These are phyloP conservation scores for Heliconius hortense DNA, from an alignment of 2,888 invertebrate genomes.

Conservation along the genomic window DNA sequence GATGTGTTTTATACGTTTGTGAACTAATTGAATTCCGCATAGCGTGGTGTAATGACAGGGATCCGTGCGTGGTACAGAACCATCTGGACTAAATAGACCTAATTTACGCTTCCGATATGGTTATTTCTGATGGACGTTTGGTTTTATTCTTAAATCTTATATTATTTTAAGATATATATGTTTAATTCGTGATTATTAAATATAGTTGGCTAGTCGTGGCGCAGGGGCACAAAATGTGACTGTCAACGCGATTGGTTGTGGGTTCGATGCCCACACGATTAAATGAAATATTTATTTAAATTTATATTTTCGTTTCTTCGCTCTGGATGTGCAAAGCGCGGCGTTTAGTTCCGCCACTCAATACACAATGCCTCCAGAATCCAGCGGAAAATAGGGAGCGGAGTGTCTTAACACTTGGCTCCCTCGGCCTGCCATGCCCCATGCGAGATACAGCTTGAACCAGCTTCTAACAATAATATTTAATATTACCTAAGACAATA, in stretches of 20 bases:
- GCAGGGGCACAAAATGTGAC: background rate
- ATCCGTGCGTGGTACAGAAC: slow-evolving; percentile 28
- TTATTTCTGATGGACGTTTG: slow-evolving; percentile 24
- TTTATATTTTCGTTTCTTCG: too few species aligned
- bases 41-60: slow-evolving; percentile 32
- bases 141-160: background rate
- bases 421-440: too few species aligned
- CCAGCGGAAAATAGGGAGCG: too few species aligned
- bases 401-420: too few species aligned
- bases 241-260: background rate
- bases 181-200: background rate
- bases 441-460: too few species aligned
- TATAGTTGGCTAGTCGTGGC: background rate
- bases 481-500: too few species aligned
- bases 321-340: too few species aligned
- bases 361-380: too few species aligned
- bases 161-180: background rate
- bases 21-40: slow-evolving; percentile 38
- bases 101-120: slow-evolving; percentile 38
- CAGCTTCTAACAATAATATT: too few species aligned
- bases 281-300: too few species aligned
- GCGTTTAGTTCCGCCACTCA: too few species aligned
- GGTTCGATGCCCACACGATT: background rate
- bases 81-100: slow-evolving; percentile 39
- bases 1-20: slow-evolving; percentile 6